Evolutionary conservation across 1,140 invertebrate genomes (phyloP), one percentile per base, ranked within the genome.

Genomic region (Drepana arcuata): DNA sequence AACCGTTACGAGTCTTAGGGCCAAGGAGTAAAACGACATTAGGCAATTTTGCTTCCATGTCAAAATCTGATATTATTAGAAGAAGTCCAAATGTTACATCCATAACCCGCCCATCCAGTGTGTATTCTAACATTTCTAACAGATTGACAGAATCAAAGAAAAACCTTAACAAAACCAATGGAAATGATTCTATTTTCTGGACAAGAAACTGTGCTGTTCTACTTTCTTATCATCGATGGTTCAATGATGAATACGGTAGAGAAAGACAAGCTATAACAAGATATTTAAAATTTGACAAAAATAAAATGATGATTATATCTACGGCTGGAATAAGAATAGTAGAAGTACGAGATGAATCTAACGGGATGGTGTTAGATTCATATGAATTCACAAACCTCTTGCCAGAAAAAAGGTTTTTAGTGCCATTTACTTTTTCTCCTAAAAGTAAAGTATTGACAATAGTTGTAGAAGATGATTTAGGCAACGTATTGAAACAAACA

Each of bases 171-270:
- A 49, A 74, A 38, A 55, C 63, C 16, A 74, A 83, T 58, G 70
- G 72, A 31, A 79, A 83, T 38, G 84, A 86, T 56, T 77, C 80
- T 4, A 88, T 89, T 28, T 88, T 88, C 66, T 91, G 89, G 86
- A 87, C 88, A 10, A 85, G 86, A 61, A 90, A 89, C 46, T 91
- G 89, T 65, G 89, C 88, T 24, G 84, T 88, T 14, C 77, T 91
- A 30, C 78, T 92, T 29, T 85, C 84, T 27, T 90, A 88, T 64
- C 90, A 92, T 58, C 70, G 85, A 57, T 85, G 85, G 86, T 84
- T 87, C 52, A 82, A 86, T 44, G 79, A 86, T 70, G 74, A 80
- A 50, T 64, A 82, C 63, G 64, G 72, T 7, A 64, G 74, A 71
- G 69, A 85, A 66, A 78, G 84, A 53, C 85, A 86, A 65, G 79